phyloP scores from a whole-genome alignment of 1,140 invertebrate species.

The Caenorhabditis briggsae region DNA sequence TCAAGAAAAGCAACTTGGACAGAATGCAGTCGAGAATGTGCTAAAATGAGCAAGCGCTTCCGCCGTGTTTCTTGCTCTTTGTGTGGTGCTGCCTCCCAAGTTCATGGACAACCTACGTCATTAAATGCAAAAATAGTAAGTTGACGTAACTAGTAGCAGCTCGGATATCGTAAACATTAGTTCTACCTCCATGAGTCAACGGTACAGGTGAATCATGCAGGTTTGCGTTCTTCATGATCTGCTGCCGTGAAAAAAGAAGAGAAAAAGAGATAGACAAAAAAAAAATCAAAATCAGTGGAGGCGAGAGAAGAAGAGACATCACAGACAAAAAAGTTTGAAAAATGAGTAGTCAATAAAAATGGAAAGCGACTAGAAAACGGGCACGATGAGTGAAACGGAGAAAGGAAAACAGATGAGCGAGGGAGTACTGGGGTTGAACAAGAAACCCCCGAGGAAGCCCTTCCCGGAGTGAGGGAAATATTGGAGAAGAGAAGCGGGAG shows the following conservation, averaged over 20 bases:
- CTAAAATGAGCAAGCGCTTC: background rate
- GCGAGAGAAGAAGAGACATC: slow-evolving; percentile 11
- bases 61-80: background rate
- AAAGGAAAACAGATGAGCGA: slow-evolving; percentile 35
- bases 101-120: slow-evolving; percentile 33
- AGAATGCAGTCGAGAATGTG: no score
- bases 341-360: slow-evolving; percentile 47
- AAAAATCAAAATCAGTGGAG: slow-evolving; percentile 15
- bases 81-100: background rate
- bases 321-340: background rate
- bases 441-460: slow-evolving; percentile 22
- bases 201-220: background rate
- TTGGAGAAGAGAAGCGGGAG: background rate
- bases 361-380: slow-evolving; percentile 13
- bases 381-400: slow-evolving; percentile 25
- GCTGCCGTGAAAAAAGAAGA: background rate
- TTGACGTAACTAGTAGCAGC: slow-evolving; percentile 38
- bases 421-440: background rate
- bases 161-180: slow-evolving; percentile 29
- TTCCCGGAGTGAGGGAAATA: no score
- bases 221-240: background rate
- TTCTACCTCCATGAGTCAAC: slow-evolving; percentile 2
- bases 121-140: slow-evolving; percentile 12
- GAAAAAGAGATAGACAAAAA: slow-evolving; percentile 1
- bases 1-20: no score